These are phyloP conservation scores for Vombatus ursinus DNA, from an alignment of 2,113 vertebrate species.

Conservation along the genomic window DNA sequence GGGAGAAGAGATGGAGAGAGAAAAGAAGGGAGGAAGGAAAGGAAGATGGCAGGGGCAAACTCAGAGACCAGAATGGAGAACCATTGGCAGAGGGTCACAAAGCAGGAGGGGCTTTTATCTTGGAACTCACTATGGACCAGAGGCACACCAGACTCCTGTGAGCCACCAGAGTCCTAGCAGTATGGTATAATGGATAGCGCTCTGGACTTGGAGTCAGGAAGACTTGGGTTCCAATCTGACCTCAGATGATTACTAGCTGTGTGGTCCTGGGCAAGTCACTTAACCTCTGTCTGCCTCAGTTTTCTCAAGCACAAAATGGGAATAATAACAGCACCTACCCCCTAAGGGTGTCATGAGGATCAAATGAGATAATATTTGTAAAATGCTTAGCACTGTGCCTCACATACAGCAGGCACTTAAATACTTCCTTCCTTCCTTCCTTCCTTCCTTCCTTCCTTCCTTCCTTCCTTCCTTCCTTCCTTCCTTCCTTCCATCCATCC, in stretches of 20 bases:
- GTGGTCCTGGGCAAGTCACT: background rate
- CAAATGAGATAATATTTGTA: background rate
- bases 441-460: too few species aligned
- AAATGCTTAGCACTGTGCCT: background rate
- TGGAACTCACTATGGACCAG: background rate
- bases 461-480: too few species aligned
- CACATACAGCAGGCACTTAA: background rate
- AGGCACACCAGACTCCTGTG: background rate
- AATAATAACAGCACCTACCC: background rate
- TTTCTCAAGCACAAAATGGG: background rate
- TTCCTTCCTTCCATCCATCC: too few species aligned
- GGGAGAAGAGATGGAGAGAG: background rate
- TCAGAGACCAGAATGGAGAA: background rate
- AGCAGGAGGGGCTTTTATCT: background rate
- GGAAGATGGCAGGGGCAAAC: background rate
- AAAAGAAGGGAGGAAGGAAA: background rate
- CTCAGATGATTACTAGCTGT: background rate
- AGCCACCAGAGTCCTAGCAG: background rate
- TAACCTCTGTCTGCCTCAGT: background rate
- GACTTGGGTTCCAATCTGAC: background rate
- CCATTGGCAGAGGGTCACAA: background rate
- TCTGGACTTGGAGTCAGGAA: background rate
- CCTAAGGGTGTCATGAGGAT: background rate
- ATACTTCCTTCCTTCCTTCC: background rate
- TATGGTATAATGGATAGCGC: background rate